A percentile compares a stretch with the other conserved stretches of the same genome.
Conservation (phyloP, 2,113 vertebrate species). For the Lophochroa leadbeateri region DNA sequence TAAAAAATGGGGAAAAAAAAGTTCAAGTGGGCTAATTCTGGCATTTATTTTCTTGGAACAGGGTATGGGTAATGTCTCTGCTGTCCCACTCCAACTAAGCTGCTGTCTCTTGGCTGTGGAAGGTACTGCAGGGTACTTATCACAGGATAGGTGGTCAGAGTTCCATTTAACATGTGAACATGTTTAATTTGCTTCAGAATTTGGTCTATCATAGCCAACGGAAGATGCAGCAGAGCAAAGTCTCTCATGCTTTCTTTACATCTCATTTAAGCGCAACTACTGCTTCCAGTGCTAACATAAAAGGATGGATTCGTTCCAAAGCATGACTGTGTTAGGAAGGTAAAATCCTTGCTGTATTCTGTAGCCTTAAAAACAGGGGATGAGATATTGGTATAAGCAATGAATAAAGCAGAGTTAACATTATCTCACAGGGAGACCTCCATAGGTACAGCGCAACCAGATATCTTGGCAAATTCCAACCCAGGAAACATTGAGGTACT, state of each 20-base stretch:
- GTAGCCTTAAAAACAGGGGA: not conserved
- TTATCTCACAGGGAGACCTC: not conserved
- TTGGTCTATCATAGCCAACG: not conserved
- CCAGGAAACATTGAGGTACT: not conserved
- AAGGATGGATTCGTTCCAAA: not conserved
- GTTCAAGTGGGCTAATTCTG: not conserved
- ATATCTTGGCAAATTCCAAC: not conserved
- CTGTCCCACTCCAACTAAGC: not conserved
- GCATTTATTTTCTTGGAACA: not conserved
- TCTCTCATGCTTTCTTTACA: not conserved
- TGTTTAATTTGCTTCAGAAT: not conserved
- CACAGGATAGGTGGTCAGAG: not conserved
- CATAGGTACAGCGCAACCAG: accelerated
- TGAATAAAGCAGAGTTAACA: not conserved
- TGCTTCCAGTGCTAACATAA: not conserved
- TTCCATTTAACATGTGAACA: not conserved
- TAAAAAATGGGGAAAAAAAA: not conserved
- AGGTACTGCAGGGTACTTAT: not conserved
- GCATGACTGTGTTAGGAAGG: not conserved
- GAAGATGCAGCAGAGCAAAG: not conserved
- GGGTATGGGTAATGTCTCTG: not conserved
- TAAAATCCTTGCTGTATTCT: not conserved
- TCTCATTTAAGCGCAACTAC: not conserved
- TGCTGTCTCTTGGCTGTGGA: not conserved
- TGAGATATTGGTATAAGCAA: not conserved